Evolutionary conservation across 2,113 vertebrate species (phyloP), one percentile per base, ranked within the genome.

Genomic region (Uria lomvia): DNA sequence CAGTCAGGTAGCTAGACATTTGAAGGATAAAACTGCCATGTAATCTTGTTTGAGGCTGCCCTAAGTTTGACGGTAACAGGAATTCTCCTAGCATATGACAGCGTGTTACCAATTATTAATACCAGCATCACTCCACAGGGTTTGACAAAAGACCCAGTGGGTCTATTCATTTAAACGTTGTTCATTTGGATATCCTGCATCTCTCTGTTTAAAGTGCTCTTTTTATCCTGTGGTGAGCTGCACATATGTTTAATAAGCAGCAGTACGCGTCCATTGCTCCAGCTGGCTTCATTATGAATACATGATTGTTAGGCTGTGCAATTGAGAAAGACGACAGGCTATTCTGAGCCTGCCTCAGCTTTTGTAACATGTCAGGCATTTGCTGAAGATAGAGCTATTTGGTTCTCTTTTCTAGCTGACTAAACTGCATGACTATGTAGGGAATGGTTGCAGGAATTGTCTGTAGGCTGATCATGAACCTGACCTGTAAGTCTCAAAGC

Each of bases 81-180:
- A 83, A 82, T 78, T 84, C 81, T 77, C 68, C 38, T 5, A 83
- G 65, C 43, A 20, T 11, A 47, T n/a, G 58, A 93, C 88, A 96
- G 92, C 82, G n/a, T 58, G 88, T 72, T 91, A 90, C 81, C 90
- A 89, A 85, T 92, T 93, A 93, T 85, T 91, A 96, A 83, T 27
- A 95, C 68, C 73, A 96, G 89, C 88, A 88, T 38, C 47, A 11
- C 73, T 90, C 86, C 79, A 49, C 80, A 29, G 87, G 83, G 83
- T 93, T 71, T 78, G 92, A 96, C 87, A 95, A 56, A 86, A 86
- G 78, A 70, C 79, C 26, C 67, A 76, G 81, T 47, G 80, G 71
- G 79, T 92, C 92, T 83, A 56, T 79, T 90, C 52, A 79, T 76
- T 92, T 67, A 77, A 66, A 53, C 29, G 45, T 4, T 86, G 83